Base-by-base conservation (phyloP, 1,140 invertebrate species). In the Cydia amplana region DNA sequence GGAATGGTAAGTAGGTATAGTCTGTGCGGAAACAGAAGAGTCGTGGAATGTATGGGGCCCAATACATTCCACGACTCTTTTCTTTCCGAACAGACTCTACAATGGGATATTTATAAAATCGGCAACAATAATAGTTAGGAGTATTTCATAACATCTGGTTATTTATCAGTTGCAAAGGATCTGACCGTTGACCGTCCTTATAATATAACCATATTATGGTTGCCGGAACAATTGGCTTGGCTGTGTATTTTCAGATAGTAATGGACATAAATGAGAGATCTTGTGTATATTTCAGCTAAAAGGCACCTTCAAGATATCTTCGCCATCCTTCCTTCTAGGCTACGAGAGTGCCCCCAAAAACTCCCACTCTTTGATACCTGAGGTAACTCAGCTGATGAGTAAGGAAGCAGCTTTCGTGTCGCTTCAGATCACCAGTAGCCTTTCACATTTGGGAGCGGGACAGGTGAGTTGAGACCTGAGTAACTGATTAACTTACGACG, bases 311-410 rank as follows among this genome's bases (percentile, higher is more conserved):
- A 91, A 89, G 83, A 74, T 92, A 72, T 81, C 63, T 18, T 78
- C 83, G 6, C 89, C 91, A 18, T 87, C 89, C n/a, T 70, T 89
- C 20, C 20, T 87, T 74, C 86, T 92, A 20, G 91, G 91, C 7
- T 92, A 92, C 63, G 90, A 90, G 78, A 83, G 40, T 23, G 10
- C 77, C n/a, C 74, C 3, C 86, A 87, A 73, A 82, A 86, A 23
- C 4, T 77, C 78, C 28, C 72, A 76, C 10, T 83, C 83, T 64
- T 60, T 87, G 16, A 81, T 86, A 75, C 83, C 87, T 65, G 86
- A 87, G 79, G 79, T 93, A 60, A 84, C 76, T 1, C 82, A 82
- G 70, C 78, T 90, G 0, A 81, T 91, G 75, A 88, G 83, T 72
- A 90, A 90, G 67, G 84, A 89, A 7, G 79, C 79, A 1, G 82